phyloP scores from a whole-genome alignment of 2,888 invertebrate genomes.

The Drosophila quasianomalipes region DNA sequence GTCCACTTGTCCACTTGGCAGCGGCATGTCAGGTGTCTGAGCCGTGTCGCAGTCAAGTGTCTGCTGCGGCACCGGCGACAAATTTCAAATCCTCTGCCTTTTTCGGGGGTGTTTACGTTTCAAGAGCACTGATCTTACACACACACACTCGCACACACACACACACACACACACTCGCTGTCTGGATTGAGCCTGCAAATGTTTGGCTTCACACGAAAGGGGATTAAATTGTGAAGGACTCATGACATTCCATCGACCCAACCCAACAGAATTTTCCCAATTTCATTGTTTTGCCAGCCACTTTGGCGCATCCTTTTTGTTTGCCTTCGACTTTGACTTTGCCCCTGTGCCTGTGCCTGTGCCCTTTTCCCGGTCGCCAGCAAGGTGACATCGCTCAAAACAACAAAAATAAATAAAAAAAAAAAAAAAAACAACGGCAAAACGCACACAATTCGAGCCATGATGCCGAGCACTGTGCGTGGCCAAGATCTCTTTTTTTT shows the following conservation, averaged over 20 bases:
- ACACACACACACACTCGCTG: not conserved
- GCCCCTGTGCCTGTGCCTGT: not conserved
- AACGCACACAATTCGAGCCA: slow-evolving; percentile 14
- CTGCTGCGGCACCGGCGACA: slow-evolving; percentile 45
- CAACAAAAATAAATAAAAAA: slow-evolving; percentile 11
- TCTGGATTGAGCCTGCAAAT: slow-evolving; percentile 56
- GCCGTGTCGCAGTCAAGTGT: slow-evolving; percentile 58
- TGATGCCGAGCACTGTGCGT: slow-evolving; percentile 21
- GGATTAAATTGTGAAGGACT: slow-evolving; percentile 71
- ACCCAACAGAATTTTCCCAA: slow-evolving; percentile 50
- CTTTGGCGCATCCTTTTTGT: slow-evolving; percentile 68
- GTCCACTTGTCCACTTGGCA: slow-evolving; percentile 33
- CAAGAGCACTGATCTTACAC: slow-evolving; percentile 41
- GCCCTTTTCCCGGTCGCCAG: slow-evolving; percentile 3
- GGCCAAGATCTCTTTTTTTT: slow-evolving; percentile 32
- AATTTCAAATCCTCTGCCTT: slow-evolving; percentile 47
- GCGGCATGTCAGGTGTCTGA: slow-evolving; percentile 61
- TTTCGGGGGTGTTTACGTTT: slow-evolving; percentile 47
- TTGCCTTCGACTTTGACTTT: slow-evolving; percentile 8
- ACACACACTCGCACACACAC: not conserved
- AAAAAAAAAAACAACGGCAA: not conserved
- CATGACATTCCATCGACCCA: slow-evolving; percentile 52
- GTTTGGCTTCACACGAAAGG: slow-evolving; percentile 73
- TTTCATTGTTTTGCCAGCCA: slow-evolving; percentile 75
- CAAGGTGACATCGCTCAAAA: slow-evolving; percentile 68